A percentile compares a stretch with the other conserved stretches of the same genome.
Conservation (phyloP, 2,888 invertebrate species). For the Tholera decimalis region DNA sequence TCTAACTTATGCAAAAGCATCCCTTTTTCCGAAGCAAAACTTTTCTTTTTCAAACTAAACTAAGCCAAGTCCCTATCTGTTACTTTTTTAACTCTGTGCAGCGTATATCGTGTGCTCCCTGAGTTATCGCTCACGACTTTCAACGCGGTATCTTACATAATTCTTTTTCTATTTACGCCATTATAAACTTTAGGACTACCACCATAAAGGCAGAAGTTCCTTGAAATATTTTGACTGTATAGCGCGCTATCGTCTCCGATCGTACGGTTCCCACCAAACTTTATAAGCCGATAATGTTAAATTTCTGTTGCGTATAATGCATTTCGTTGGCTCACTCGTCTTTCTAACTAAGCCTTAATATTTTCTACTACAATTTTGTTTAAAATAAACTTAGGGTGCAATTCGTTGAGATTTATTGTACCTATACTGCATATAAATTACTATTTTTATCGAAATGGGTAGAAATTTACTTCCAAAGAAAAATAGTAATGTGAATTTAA, state of each 20-base stretch:
- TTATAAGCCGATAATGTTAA: slow-evolving; percentile 66
- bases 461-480: slow-evolving; percentile 8
- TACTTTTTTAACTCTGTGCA: slow-evolving; percentile 61
- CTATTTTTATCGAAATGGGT: slow-evolving; percentile 37
- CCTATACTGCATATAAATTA: slow-evolving; percentile 42
- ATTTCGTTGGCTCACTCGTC: slow-evolving; percentile 44
- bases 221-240: slow-evolving; percentile 39
- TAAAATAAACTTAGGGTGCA: slow-evolving; percentile 47
- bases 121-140: slow-evolving; percentile 65
- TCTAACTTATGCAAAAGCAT: slow-evolving; percentile 50
- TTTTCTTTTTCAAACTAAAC: too few relatives aligned
- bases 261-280: slow-evolving; percentile 58
- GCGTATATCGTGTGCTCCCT: slow-evolving; percentile 60
- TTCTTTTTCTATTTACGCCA: slow-evolving; percentile 41
- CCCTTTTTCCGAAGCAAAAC: slow-evolving; percentile 42
- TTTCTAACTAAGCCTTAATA: slow-evolving; percentile 54
- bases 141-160: slow-evolving; percentile 63
- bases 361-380: slow-evolving; percentile 53
- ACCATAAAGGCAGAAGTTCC: slow-evolving; percentile 45
- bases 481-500: slow-evolving; percentile 19
- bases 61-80: slow-evolving; percentile 45
- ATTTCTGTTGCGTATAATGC: slow-evolving; percentile 67
- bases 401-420: slow-evolving; percentile 45
- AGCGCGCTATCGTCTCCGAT: slow-evolving; percentile 48
- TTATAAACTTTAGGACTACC: slow-evolving; percentile 46